phyloP scores from a whole-genome alignment of 2,888 invertebrate genomes.

The Acanthococcus lagerstroemiae region DNA sequence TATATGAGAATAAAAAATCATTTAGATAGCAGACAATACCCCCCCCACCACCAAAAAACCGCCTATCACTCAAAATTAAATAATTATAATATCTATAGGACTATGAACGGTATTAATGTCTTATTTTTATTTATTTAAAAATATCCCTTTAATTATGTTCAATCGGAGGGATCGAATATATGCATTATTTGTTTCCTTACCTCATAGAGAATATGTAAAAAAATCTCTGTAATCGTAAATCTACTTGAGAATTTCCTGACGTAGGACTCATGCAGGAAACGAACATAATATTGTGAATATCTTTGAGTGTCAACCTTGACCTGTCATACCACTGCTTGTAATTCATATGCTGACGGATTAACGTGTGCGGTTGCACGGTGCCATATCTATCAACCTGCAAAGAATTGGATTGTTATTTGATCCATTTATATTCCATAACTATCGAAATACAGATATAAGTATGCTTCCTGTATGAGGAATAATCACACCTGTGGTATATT shows the following conservation, averaged over 20 bases:
- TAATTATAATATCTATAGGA: too few relatives aligned
- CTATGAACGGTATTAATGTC: background rate
- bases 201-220: constrained; percentile 78
- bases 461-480: background rate
- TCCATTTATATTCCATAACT: background rate
- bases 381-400: constrained; percentile 70
- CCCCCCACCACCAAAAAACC: too few relatives aligned
- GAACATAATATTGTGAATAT: constrained; percentile 87
- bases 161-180: too few relatives aligned
- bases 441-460: background rate
- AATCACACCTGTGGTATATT: constrained; percentile 80
- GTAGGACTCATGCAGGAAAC: constrained; percentile 95
- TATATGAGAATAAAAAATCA: too few relatives aligned
- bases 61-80: too few relatives aligned
- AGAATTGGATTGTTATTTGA: background rate
- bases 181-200: too few relatives aligned
- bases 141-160: too few relatives aligned
- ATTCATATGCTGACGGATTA: constrained; percentile 85
- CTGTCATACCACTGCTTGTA: constrained; percentile 94
- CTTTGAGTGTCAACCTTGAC: constrained; percentile 71
- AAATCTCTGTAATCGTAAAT: constrained; percentile 77
- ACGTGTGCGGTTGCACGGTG: constrained; percentile 89
- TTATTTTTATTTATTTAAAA: background rate
- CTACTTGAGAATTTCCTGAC: constrained; percentile 87
- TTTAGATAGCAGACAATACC: too few relatives aligned